These are phyloP conservation scores for Phaenicophaeus curvirostris DNA, from an alignment of 2,797 vertebrate genomes.

Conservation along the genomic window DNA sequence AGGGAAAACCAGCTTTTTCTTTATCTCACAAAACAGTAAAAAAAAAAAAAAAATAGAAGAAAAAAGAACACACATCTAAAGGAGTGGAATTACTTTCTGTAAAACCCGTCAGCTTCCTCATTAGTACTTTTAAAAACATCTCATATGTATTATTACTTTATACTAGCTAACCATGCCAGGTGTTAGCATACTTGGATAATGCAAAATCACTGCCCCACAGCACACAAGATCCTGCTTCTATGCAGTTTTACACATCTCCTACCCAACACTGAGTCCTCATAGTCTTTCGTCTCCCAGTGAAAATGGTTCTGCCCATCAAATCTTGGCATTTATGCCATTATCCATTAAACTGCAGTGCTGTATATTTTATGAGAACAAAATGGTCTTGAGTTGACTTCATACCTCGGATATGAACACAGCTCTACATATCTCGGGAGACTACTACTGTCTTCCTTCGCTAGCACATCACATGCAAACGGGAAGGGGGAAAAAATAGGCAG, in stretches of 20 bases:
- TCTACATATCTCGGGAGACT: constrained; percentile 31
- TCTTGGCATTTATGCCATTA: constrained; percentile 55
- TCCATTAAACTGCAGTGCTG: constrained; percentile 49
- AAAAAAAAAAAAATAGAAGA: not conserved
- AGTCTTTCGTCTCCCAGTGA: not conserved
- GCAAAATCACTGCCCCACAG: not conserved
- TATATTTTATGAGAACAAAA: constrained; percentile 70
- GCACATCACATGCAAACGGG: constrained; percentile 25
- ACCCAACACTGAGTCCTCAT: not conserved
- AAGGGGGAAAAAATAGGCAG: not conserved
- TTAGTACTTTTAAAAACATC: not conserved
- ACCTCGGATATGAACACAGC: constrained; percentile 50
- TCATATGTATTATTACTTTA: not conserved
- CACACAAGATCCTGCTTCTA: not conserved
- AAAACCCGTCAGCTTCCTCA: not conserved
- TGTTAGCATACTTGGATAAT: not conserved
- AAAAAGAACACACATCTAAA: not conserved
- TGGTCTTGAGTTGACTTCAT: constrained; percentile 59
- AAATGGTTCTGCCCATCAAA: constrained; percentile 61
- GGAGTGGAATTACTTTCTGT: not conserved
- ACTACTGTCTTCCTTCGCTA: constrained; percentile 35
- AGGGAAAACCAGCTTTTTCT: not conserved
- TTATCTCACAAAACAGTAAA: not conserved
- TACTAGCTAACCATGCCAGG: not conserved
- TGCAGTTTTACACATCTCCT: not conserved